A percentile compares a stretch with the other conserved stretches of the same genome.
These are phyloP conservation scores for Lipophrys pholis DNA, from an alignment of 2,113 vertebrate species.

Conservation along the genomic window DNA sequence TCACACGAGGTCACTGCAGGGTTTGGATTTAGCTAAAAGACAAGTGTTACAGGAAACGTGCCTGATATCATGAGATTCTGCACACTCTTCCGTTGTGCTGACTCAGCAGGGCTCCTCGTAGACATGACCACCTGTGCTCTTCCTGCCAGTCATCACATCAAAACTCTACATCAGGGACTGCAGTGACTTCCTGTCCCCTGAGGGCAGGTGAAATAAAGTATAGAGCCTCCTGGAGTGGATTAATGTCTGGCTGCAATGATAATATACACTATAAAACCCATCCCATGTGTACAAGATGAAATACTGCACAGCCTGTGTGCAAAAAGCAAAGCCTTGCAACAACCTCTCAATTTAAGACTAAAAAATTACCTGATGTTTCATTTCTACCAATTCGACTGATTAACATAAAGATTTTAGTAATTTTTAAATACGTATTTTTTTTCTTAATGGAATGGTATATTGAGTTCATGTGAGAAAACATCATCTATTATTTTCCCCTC, in stretches of 20 bases:
- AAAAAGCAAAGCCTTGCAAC: not conserved
- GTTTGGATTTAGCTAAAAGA: not conserved
- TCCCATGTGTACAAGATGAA: not conserved
- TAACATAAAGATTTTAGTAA: no score
- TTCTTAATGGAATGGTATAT: no score
- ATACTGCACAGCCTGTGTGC: not conserved
- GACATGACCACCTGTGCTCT: not conserved
- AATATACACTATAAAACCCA: not conserved
- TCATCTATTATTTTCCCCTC: no score
- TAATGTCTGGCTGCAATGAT: not conserved
- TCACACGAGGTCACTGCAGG: not conserved
- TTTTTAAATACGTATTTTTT: no score
- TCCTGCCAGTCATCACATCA: not conserved
- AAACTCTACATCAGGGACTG: not conserved
- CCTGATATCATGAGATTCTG: not conserved
- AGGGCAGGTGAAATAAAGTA: not conserved
- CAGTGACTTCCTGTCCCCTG: not conserved
- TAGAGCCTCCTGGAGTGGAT: not conserved
- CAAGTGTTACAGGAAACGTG: no score
- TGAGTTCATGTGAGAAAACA: no score
- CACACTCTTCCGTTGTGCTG: not conserved
- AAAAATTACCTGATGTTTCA: no score
- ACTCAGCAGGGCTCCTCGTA: not conserved
- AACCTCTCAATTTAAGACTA: no score
- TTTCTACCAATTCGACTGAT: no score